These are phyloP conservation scores for Eupsilia transversa DNA, from an alignment of 2,888 invertebrate species.

Conservation along the genomic window DNA sequence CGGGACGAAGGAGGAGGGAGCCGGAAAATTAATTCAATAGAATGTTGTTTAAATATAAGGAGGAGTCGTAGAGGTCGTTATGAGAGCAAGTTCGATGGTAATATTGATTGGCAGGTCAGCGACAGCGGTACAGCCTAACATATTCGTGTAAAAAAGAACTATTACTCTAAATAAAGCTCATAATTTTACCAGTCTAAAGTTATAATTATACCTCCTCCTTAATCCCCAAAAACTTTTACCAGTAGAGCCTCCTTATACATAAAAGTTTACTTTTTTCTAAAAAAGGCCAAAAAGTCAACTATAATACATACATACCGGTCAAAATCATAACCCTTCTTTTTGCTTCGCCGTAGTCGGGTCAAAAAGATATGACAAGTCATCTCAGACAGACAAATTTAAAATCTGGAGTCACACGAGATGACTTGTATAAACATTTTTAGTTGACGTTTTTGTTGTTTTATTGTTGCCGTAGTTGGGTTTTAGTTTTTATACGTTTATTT, in stretches of 20 bases:
- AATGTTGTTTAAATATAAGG: conserved; percentile 50
- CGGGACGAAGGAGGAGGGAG: not conserved
- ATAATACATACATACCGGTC: not conserved
- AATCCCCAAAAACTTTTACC: not conserved
- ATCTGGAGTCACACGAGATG: too few species aligned
- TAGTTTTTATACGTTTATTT: too few species aligned
- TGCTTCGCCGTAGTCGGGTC: too few species aligned
- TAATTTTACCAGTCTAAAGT: not conserved
- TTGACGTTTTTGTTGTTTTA: too few species aligned
- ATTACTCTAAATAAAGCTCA: not conserved
- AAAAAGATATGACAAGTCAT: too few species aligned
- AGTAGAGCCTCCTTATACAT: not conserved
- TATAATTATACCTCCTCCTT: not conserved
- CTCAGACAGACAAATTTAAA: too few species aligned
- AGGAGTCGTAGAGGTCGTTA: not conserved
- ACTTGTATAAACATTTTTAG: too few species aligned
- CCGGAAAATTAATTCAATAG: conserved; percentile 61
- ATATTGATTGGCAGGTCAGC: not conserved
- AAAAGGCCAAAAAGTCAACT: too few species aligned
- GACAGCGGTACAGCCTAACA: not conserved
- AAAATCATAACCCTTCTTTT: too few species aligned
- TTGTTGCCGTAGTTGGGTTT: too few species aligned
- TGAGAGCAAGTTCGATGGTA: not conserved
- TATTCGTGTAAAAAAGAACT: not conserved
- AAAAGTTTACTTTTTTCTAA: not conserved